These are phyloP conservation scores for Muscicapa comitata DNA, from an alignment of 2,797 vertebrate genomes.

Conservation along the genomic window DNA sequence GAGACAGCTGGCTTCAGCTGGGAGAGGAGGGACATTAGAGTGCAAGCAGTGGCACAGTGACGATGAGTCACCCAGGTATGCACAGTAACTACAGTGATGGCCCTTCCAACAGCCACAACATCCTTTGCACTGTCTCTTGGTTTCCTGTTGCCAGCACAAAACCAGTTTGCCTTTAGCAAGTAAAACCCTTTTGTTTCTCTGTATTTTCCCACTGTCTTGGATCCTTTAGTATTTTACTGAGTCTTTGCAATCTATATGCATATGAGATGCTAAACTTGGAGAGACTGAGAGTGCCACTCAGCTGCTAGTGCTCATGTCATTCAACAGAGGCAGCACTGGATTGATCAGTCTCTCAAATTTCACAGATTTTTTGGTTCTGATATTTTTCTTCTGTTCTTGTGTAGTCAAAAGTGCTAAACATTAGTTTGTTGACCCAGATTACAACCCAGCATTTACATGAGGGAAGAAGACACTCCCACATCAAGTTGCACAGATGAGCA, in stretches of 20 bases:
- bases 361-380: not conserved
- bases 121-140: not conserved
- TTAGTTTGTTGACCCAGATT: not conserved
- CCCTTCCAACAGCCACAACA: not conserved
- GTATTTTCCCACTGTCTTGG: not conserved
- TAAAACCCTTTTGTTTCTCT: not conserved
- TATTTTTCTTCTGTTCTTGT: not conserved
- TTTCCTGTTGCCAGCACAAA: slow-evolving; percentile 35
- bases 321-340: not conserved
- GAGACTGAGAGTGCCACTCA: not conserved
- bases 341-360: not conserved
- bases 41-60: not conserved
- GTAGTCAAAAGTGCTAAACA: not conserved
- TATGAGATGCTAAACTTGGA: not conserved
- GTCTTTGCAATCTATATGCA: not conserved
- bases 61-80: not conserved
- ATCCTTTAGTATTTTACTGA: not conserved
- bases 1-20: not conserved
- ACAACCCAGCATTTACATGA: not conserved
- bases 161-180: not conserved
- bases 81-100: not conserved
- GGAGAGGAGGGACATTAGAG: not conserved
- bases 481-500: not conserved
- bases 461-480: slow-evolving; percentile 29
- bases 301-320: not conserved